Conservation (phyloP, 2,113 vertebrate species). For the Motacilla tschutschensis region DNA sequence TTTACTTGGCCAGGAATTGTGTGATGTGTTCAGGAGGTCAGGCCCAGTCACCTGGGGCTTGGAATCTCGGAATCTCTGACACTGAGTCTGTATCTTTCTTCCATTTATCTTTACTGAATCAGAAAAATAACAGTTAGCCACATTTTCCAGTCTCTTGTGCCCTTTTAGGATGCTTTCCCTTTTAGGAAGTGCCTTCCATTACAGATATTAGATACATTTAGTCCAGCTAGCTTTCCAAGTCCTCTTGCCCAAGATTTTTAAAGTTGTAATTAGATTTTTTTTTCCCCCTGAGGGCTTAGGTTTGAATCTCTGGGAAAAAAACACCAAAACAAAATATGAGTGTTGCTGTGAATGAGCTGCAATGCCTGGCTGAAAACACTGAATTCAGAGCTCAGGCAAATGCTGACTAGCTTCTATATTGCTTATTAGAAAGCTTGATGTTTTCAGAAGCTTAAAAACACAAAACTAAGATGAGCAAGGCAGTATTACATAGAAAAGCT, state of each 20-base stretch:
- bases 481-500: neutral
- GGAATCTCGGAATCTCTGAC: neutral
- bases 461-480: neutral
- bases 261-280: neutral
- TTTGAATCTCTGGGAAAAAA: neutral
- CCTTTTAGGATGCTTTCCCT: neutral
- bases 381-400: neutral
- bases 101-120: neutral
- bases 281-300: neutral
- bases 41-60: neutral
- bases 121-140: neutral
- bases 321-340: neutral
- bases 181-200: neutral
- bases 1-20: fast-evolving
- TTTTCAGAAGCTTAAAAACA: neutral
- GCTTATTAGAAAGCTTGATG: neutral
- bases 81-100: neutral
- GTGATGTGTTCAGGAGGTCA: neutral
- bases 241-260: neutral
- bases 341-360: neutral
- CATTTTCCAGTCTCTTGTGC: neutral
- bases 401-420: neutral
- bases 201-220: neutral
- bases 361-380: neutral
- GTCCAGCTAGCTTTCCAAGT: neutral